Evolutionary conservation across 53 echinoderm and acorn worm species (phyloP).

Genomic region (Stichopus horrens): DNA sequence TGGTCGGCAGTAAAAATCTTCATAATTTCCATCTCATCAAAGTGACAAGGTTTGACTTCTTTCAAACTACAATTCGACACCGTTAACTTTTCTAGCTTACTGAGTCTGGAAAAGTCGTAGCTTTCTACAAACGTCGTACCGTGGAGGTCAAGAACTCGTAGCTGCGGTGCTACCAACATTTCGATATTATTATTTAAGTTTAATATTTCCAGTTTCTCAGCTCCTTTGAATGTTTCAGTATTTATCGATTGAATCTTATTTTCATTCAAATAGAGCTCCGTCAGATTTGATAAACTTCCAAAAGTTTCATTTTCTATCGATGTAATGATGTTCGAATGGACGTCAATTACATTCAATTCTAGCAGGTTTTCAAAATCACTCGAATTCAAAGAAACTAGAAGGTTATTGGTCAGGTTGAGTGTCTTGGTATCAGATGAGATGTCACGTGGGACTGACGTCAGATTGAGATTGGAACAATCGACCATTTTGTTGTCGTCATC

Average conservation of each 20-base stretch:
- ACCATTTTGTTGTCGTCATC: background rate
- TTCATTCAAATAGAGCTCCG: background rate
- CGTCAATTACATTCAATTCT: background rate
- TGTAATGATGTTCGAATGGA: background rate
- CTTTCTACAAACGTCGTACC: background rate
- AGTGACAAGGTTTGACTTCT: background rate
- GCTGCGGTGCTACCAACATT: background rate
- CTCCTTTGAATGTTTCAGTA: background rate
- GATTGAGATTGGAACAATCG: background rate
- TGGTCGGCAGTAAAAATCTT: background rate
- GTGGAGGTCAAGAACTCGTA: background rate
- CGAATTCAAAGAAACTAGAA: background rate
- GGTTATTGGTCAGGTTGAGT: background rate
- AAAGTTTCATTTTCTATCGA: background rate
- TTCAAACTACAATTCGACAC: background rate
- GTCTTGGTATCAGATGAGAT: background rate
- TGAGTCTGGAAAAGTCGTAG: background rate
- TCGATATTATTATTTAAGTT: background rate
- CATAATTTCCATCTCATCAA: background rate
- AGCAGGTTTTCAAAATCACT: background rate
- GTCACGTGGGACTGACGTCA: slow-evolving; percentile 3
- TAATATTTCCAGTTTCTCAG: background rate
- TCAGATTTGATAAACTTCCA: background rate
- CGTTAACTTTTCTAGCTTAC: background rate
- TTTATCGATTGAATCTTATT: background rate